phyloP scores from a whole-genome alignment of 2,113 vertebrate species.

The Ailurus styani region DNA sequence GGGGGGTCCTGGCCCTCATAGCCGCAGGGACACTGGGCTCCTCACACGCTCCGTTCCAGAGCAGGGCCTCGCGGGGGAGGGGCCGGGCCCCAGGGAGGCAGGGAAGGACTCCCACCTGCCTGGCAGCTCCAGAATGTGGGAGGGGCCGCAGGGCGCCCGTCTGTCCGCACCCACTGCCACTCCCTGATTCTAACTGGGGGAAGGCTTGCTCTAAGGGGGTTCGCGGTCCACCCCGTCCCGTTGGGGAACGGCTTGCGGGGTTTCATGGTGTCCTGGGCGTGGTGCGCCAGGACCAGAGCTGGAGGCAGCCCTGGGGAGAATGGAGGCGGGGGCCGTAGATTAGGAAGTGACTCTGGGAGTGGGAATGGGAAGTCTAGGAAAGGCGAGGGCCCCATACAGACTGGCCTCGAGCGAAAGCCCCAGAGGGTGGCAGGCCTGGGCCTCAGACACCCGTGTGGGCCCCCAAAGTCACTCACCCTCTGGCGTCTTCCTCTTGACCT shows the following conservation, averaged over 20 bases:
- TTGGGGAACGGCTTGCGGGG: background rate
- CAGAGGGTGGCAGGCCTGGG: background rate
- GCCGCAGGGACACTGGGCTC: background rate
- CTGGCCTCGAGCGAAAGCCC: fast-evolving
- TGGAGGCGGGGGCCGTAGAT: background rate
- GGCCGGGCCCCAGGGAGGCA: background rate
- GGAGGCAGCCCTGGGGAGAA: background rate
- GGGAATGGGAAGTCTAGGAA: background rate
- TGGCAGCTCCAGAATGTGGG: background rate
- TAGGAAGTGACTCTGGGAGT: background rate
- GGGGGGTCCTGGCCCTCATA: fast-evolving
- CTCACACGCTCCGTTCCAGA: background rate
- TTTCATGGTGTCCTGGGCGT: background rate
- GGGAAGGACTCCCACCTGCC: no score
- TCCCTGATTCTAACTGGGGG: background rate
- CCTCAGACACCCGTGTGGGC: no score
- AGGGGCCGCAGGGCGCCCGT: background rate
- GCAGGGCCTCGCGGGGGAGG: background rate
- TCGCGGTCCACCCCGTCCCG: fast-evolving
- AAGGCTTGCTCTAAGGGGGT: background rate
- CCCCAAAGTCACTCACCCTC: background rate
- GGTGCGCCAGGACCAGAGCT: background rate
- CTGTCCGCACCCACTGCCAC: no score
- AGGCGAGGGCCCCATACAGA: background rate
- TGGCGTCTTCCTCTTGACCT: background rate